These are phyloP conservation scores for Blastobasis lacticolella DNA, from an alignment of 2,888 invertebrate species.

Conservation along the genomic window DNA sequence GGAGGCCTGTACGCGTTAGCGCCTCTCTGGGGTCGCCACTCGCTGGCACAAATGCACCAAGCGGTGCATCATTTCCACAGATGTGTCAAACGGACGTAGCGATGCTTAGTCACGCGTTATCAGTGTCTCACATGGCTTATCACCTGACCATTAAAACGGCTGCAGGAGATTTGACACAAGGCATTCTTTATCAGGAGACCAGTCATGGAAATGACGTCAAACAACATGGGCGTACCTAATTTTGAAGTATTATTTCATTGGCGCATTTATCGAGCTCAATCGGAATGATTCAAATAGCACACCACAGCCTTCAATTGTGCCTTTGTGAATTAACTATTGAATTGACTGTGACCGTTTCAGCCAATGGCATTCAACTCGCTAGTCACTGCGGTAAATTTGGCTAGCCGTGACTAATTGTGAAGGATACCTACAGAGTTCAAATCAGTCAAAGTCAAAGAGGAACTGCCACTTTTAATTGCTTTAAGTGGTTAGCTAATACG, in stretches of 20 bases:
- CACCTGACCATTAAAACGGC: no score
- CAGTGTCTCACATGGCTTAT: no score
- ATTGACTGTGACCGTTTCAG: constrained; percentile 28
- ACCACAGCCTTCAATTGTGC: constrained; percentile 33
- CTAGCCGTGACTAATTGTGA: constrained; percentile 6
- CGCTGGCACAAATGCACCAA: background rate
- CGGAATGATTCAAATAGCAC: background rate
- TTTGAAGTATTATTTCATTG: background rate
- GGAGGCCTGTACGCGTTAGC: constrained; percentile 40
- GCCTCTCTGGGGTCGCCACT: constrained; percentile 24
- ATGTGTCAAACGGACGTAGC: background rate
- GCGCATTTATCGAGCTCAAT: background rate
- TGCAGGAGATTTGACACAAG: no score
- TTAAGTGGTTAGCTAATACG: no score
- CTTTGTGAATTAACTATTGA: constrained; percentile 36
- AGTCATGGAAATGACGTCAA: no score
- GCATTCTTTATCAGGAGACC: no score
- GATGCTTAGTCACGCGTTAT: no score
- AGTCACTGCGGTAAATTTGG: background rate
- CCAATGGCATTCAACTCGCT: no score
- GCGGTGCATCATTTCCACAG: background rate
- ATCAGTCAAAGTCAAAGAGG: no score
- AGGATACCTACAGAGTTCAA: constrained; percentile 2
- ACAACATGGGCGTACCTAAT: no score
- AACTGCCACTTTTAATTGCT: no score